phyloP scores from a whole-genome alignment of 2,888 invertebrate genomes.

The Tetropium fuscum region DNA sequence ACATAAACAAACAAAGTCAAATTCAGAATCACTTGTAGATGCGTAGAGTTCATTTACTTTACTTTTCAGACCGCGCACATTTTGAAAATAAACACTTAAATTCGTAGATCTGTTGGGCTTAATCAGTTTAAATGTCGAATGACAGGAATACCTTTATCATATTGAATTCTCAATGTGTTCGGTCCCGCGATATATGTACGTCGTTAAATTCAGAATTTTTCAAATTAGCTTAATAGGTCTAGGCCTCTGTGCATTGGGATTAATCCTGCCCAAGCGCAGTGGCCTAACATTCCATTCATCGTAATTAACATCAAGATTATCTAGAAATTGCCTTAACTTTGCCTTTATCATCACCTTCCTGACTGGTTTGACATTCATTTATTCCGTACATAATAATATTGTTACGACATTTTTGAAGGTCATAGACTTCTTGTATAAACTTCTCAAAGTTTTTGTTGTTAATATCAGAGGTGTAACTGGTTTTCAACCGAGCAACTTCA shows the following conservation, averaged over 20 bases:
- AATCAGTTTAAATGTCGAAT: not conserved
- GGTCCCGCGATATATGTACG: not conserved
- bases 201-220: not conserved
- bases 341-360: no score
- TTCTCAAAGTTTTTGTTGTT: not conserved
- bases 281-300: not conserved
- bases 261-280: not conserved
- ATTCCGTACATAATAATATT: not conserved
- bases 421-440: not conserved
- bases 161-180: not conserved
- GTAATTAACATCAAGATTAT: not conserved
- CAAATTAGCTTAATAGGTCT: not conserved
- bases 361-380: no score
- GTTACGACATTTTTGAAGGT: not conserved
- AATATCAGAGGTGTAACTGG: no score
- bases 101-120: not conserved
- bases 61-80: not conserved
- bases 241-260: not conserved
- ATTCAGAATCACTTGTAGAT: not conserved
- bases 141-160: not conserved
- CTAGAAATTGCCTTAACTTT: no score
- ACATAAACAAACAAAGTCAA: not conserved
- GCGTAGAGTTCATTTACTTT: not conserved
- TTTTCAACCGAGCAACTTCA: no score
- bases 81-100: not conserved